Conservation (phyloP, 2,113 vertebrate genomes). For the Emydura subglobosa region DNA sequence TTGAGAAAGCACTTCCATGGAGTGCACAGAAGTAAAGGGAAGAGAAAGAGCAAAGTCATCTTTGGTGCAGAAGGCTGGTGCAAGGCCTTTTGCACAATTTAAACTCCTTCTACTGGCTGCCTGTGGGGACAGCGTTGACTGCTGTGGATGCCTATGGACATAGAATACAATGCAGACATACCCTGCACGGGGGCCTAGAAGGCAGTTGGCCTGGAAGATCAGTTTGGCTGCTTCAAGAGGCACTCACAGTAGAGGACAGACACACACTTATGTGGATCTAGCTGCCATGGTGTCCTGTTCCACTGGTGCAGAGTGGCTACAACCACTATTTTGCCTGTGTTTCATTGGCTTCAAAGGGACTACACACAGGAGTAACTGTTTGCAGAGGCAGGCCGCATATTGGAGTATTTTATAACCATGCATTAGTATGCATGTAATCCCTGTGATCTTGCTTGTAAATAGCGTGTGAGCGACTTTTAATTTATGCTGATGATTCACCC, state of each 20-base stretch:
- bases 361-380: neutral
- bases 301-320: neutral
- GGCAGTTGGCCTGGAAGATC: neutral
- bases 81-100: no score
- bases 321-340: neutral
- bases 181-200: accelerated
- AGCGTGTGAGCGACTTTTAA: neutral
- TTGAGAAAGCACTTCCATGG: neutral
- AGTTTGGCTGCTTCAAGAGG: neutral
- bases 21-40: neutral
- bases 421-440: neutral
- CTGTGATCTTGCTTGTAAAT: accelerated
- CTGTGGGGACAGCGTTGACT: neutral
- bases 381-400: neutral
- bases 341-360: neutral
- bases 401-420: neutral
- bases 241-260: neutral
- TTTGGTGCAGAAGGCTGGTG: neutral
- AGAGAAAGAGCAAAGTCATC: neutral
- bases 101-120: no score
- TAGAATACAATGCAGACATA: no score
- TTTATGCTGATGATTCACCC: accelerated
- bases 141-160: accelerated
- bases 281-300: neutral
- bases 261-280: neutral